Conservation (phyloP, 2,113 vertebrate species). For the Sporophila hypoxantha region DNA sequence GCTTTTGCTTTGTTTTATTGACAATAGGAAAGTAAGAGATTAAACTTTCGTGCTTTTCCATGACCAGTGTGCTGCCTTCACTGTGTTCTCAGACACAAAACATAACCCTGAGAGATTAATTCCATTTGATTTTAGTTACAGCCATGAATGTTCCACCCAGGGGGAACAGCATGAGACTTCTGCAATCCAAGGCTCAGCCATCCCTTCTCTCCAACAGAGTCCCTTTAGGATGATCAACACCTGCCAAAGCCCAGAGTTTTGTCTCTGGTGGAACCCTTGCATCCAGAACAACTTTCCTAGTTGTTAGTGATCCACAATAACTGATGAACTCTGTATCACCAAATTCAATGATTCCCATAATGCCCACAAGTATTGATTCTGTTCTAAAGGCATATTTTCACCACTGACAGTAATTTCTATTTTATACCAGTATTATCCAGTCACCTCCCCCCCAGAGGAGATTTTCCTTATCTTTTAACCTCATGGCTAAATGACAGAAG, state of each 20-base stretch:
- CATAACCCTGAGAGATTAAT: not conserved
- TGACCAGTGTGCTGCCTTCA: not conserved
- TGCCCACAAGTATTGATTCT: not conserved
- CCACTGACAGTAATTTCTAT: not conserved
- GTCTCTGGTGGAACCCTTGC: fast-evolving
- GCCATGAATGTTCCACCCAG: not conserved
- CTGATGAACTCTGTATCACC: not conserved
- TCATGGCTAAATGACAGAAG: not conserved
- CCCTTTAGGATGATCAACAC: not conserved
- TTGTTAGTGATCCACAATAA: not conserved
- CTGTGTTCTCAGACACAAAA: not conserved
- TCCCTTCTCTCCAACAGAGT: not conserved
- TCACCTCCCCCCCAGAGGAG: not conserved
- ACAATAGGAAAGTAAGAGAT: not conserved
- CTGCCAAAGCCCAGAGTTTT: not conserved
- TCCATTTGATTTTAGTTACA: not conserved
- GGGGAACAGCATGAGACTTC: fast-evolving
- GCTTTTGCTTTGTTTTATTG: not conserved
- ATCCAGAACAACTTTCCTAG: not conserved
- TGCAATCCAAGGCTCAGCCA: not conserved
- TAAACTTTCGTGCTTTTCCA: not conserved
- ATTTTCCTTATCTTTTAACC: not conserved
- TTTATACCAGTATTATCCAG: not conserved
- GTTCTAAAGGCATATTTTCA: not conserved
- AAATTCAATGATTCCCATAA: not conserved